phyloP scores from a whole-genome alignment of 2,113 vertebrate genomes.

The Hemiprocne comata region DNA sequence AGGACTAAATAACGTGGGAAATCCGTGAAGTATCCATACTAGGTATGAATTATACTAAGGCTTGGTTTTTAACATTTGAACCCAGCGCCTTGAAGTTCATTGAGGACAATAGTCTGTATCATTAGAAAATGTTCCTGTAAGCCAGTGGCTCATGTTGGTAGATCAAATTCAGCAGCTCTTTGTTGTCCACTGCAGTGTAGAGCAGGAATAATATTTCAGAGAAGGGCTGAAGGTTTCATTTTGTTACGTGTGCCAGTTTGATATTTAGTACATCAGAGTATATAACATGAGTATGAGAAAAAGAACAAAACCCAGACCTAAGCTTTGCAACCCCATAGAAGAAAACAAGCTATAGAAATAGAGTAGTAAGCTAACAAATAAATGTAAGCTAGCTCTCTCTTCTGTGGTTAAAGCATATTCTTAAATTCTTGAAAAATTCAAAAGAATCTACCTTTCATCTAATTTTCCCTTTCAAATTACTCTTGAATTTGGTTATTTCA shows the following conservation, averaged over 20 bases:
- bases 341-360: not conserved
- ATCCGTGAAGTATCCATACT: not conserved
- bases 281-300: not conserved
- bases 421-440: not conserved
- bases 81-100: not conserved
- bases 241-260: not conserved
- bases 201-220: not conserved
- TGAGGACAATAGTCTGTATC: not conserved
- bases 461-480: not conserved
- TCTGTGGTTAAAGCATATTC: not conserved
- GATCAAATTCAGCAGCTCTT: not conserved
- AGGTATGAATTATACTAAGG: not conserved
- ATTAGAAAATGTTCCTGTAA: not conserved
- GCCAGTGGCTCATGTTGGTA: not conserved
- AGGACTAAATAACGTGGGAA: not conserved
- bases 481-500: not conserved
- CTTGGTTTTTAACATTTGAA: not conserved
- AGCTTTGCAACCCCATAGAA: not conserved
- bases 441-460: not conserved
- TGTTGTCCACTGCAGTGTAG: not conserved
- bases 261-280: not conserved
- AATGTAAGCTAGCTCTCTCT: not conserved
- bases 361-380: not conserved
- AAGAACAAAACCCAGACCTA: not conserved
- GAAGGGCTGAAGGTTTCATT: not conserved